A percentile compares a stretch with the other conserved stretches of the same genome.
phyloP scores from a whole-genome alignment of 2,888 invertebrate species.

The Chrysolina oricalcia region DNA sequence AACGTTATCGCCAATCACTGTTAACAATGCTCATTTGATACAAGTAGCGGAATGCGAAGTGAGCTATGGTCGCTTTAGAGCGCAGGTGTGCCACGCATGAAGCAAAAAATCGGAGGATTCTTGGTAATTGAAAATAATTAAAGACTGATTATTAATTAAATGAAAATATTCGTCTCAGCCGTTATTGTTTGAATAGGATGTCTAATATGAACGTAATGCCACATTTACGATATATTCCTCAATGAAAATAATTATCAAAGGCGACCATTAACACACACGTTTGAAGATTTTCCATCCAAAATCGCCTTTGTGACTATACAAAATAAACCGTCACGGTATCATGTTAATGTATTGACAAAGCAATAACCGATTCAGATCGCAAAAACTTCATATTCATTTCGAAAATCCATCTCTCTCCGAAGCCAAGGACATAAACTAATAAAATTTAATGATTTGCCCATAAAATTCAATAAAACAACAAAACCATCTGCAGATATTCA shows the following conservation, averaged over 20 bases:
- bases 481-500: constrained; percentile 60
- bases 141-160: constrained; percentile 43
- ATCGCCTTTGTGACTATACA: neutral
- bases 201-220: constrained; percentile 33
- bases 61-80: constrained; percentile 39
- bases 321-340: neutral
- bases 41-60: constrained; percentile 38
- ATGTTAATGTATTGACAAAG: constrained; percentile 30
- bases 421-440: constrained; percentile 61
- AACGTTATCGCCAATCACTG: constrained; percentile 11
- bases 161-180: constrained; percentile 34
- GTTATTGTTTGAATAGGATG: constrained; percentile 39
- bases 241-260: constrained; percentile 10
- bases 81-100: constrained; percentile 51
- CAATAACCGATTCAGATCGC: constrained; percentile 29
- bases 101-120: constrained; percentile 40
- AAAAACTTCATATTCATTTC: constrained; percentile 57
- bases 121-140: constrained; percentile 54
- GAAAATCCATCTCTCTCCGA: constrained; percentile 57
- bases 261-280: constrained; percentile 3
- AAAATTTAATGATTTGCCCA: constrained; percentile 63
- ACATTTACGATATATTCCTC: neutral
- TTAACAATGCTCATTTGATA: constrained; percentile 25
- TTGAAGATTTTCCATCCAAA: neutral
- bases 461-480: constrained; percentile 63